Evolutionary conservation across 2,797 vertebrate genomes (phyloP).

Genomic region (Microctenopoma lineatum): DNA sequence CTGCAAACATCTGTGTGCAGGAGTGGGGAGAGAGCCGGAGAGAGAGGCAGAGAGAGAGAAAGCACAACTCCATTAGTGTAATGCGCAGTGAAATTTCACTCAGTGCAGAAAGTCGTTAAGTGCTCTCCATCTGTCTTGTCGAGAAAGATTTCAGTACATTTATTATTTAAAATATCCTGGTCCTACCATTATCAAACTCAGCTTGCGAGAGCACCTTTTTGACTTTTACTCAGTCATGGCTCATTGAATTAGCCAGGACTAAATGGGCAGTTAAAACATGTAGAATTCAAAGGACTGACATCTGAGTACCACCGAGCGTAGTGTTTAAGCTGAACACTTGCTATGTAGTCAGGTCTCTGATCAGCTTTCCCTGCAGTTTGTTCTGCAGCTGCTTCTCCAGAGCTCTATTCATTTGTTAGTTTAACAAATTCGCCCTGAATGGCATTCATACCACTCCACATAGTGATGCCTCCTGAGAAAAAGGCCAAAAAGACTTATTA

Average conservation of each 20-base stretch:
- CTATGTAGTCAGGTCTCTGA: slow-evolving; percentile 23
- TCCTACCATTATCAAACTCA: slow-evolving; percentile 68
- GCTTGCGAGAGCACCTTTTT: slow-evolving; percentile 66
- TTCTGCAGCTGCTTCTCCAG: slow-evolving; percentile 11
- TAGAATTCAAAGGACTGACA: slow-evolving; percentile 52
- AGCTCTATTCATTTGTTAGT: slow-evolving; percentile 8
- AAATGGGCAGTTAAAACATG: slow-evolving; percentile 62
- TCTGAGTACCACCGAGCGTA: slow-evolving; percentile 24
- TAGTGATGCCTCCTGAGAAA: slow-evolving; percentile 1
- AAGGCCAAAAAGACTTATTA: not conserved
- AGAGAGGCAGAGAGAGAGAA: slow-evolving; percentile 50
- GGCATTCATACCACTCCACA: not conserved
- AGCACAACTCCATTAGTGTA: slow-evolving; percentile 85
- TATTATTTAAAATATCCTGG: slow-evolving; percentile 83
- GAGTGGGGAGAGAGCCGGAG: slow-evolving; percentile 45
- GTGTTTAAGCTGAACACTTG: slow-evolving; percentile 18
- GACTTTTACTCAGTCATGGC: slow-evolving; percentile 70
- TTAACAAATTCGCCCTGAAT: slow-evolving; percentile 14
- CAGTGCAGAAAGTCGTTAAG: slow-evolving; percentile 83
- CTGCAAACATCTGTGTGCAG: slow-evolving; percentile 82
- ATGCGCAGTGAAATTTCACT: slow-evolving; percentile 85
- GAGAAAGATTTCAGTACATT: slow-evolving; percentile 79
- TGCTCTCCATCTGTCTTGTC: slow-evolving; percentile 86
- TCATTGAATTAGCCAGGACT: slow-evolving; percentile 68
- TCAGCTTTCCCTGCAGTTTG: slow-evolving; percentile 20